phyloP scores from a whole-genome alignment of 1,140 invertebrate species.

The Cryptotermes secundus region DNA sequence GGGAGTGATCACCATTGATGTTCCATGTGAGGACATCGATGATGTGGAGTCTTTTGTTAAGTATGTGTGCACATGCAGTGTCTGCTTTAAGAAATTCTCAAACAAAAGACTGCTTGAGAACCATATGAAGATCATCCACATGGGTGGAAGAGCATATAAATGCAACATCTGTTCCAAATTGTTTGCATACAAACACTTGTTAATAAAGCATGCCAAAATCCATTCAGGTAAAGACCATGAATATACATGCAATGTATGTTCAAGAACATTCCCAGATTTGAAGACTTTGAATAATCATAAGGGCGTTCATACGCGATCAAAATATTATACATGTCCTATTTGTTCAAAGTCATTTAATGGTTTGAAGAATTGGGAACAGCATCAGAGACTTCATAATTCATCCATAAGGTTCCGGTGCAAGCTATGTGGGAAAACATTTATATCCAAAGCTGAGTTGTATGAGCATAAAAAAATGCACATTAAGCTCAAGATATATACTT shows the following conservation, averaged over 20 bases:
- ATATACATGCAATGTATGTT: constrained; percentile 23
- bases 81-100: constrained; percentile 18
- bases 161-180: constrained; percentile 21
- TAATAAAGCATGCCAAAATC: constrained; percentile 23
- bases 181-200: constrained; percentile 19
- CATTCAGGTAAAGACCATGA: not conserved
- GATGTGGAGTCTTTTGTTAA: not conserved
- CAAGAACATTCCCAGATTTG: constrained; percentile 17
- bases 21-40: too few species aligned
- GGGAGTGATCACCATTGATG: not conserved
- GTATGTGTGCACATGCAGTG: not conserved
- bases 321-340: constrained; percentile 24
- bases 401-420: constrained; percentile 54
- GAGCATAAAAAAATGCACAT: constrained; percentile 66
- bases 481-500: constrained; percentile 64
- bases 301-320: constrained; percentile 28
- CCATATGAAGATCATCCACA: not conserved
- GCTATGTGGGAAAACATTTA: constrained; percentile 62
- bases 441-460: constrained; percentile 56
- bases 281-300: constrained; percentile 29
- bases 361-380: constrained; percentile 25
- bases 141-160: constrained; percentile 25
- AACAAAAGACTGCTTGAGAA: not conserved
- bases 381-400: constrained; percentile 20
- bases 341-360: constrained; percentile 31